Evolutionary conservation across 2,113 vertebrate species (phyloP).

Genomic region (Aptenodytes patagonicus): DNA sequence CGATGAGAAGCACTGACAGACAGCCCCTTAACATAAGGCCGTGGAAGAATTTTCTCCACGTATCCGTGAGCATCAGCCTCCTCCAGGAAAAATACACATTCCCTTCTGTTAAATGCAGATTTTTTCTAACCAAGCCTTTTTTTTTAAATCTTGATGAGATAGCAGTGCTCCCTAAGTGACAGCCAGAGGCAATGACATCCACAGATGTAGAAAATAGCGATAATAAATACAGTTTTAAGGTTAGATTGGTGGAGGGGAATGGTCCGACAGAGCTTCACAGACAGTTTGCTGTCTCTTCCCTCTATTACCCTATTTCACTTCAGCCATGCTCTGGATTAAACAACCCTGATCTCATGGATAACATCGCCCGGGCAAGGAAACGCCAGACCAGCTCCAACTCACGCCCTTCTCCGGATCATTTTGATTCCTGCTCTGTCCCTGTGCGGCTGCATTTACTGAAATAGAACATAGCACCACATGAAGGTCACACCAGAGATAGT

Average conservation of each 20-base stretch:
- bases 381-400: background rate
- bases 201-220: background rate
- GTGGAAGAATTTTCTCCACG: background rate
- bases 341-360: background rate
- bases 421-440: background rate
- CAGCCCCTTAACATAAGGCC: background rate
- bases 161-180: background rate
- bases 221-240: background rate
- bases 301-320: background rate
- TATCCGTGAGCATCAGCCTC: background rate
- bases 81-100: background rate
- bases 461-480: constrained; percentile 7
- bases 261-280: background rate
- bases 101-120: background rate
- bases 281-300: background rate
- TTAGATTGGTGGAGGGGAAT: background rate
- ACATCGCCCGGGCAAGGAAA: background rate
- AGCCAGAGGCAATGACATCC: background rate
- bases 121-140: background rate
- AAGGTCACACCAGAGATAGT: constrained; percentile 41
- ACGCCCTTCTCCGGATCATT: background rate
- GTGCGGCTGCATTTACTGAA: background rate
- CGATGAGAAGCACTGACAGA: background rate
- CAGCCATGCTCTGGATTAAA: background rate
- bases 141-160: background rate